Base-by-base conservation (phyloP, 2,888 invertebrate species). In the Eristalis pertinax region DNA sequence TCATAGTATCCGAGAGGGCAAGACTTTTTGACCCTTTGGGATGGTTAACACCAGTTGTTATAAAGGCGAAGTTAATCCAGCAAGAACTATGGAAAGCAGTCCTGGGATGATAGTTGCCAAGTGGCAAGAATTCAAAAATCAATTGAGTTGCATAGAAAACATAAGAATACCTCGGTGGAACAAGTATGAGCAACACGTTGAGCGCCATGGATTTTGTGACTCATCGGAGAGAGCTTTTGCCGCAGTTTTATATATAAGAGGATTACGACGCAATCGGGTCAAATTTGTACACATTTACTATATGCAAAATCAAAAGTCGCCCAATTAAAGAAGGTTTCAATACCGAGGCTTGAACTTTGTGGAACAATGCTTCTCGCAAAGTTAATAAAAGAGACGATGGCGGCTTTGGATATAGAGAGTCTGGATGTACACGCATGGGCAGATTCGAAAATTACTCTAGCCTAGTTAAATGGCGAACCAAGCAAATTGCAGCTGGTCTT, bases 241-340 rank as follows among this genome's bases (percentile, higher is more conserved):
- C 32, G 69, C 69, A 24, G 50, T n/a, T n/a, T 13, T 5, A 69
- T 69, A 19, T 70, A 60, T 60, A 35, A 7, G 5, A 58, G 56
- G 15, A 2, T 24, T n/a, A 32, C 7, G 11, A 68, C 5, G 15
- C 26, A 26, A 26, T 26, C 26, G 26, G 26, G 4, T 10, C 2
- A 26, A 26, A 26, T 3, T 26, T 26, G 26, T 26, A n/a, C n/a
- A n/a, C n/a, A n/a, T n/a, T n/a, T n/a, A n/a, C n/a, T n/a, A n/a
- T n/a, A n/a, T n/a, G n/a, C n/a, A n/a, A n/a, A n/a, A 26, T 26
- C 26, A 26, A 26, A 26, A 26, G 26, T 4, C 26, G 26, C 2
- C 2, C 26, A 2, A 4, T 26, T 26, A 26, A 26, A 26, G 26
- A 26, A 26, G 26, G 26, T 26, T 26, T 3, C 4, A 26, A 4